Evolutionary conservation across 2,888 invertebrate species (phyloP).

Genomic region (Lissonota sp.): DNA sequence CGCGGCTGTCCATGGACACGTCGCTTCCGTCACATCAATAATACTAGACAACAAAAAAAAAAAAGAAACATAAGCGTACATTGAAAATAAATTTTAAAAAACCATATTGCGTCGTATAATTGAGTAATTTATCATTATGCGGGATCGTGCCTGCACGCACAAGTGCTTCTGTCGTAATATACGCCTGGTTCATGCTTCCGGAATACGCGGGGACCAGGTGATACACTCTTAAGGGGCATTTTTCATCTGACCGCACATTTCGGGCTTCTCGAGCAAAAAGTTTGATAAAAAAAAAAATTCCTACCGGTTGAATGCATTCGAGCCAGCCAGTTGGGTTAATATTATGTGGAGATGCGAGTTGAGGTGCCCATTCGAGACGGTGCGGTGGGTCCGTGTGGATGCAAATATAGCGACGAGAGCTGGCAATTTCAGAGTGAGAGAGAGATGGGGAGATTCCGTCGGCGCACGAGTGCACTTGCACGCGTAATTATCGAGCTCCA

Average conservation of each 20-base stretch:
- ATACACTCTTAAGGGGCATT: conserved; percentile 25
- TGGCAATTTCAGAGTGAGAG: conserved; percentile 13
- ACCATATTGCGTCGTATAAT: conserved; percentile 7
- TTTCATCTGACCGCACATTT: conserved; percentile 22
- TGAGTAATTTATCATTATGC: conserved; percentile 26
- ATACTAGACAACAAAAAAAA: not conserved
- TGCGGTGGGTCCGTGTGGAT: conserved; percentile 31
- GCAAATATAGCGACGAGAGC: conserved; percentile 41
- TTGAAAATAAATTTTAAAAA: not conserved
- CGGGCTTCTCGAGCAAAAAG: conserved; percentile 1
- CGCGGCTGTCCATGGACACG: not conserved
- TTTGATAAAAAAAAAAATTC: not conserved
- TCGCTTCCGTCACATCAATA: not conserved
- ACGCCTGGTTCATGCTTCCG: not conserved
- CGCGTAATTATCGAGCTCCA: conserved; percentile 74
- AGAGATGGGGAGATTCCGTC: conserved; percentile 40
- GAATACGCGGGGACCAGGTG: not conserved
- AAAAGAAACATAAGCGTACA: conserved; percentile 4
- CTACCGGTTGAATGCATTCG: not conserved
- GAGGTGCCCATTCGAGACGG: conserved; percentile 13
- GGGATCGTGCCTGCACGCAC: not conserved
- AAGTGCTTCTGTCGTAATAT: not conserved
- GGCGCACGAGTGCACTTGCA: conserved; percentile 69
- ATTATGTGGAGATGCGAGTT: conserved; percentile 28
- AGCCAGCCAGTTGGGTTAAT: conserved; percentile 17